Percentiles rank a stretch among this genome's conserved stretches.
These are phyloP conservation scores for Lithophane leautieri DNA, from an alignment of 2,888 invertebrate species.

Conservation along the genomic window DNA sequence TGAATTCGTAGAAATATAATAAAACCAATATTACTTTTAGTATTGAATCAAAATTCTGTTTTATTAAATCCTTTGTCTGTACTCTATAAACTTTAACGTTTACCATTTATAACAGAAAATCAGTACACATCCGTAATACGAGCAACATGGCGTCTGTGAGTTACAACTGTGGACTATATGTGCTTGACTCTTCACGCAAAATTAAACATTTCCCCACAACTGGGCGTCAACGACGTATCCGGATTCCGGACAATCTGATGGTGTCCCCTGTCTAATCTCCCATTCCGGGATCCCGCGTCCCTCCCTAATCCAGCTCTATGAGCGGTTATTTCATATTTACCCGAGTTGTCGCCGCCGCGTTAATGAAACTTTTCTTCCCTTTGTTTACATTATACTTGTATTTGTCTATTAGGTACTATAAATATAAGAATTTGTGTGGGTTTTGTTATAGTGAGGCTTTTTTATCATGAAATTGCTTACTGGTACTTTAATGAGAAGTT, in stretches of 20 bases:
- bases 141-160: constrained; percentile 22
- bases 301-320: constrained; percentile 72
- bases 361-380: constrained; percentile 79
- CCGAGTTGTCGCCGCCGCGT: constrained; percentile 71
- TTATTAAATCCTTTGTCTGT: too few relatives aligned
- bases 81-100: background rate
- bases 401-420: constrained; percentile 49
- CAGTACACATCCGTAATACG: constrained; percentile 14
- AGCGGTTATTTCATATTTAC: constrained; percentile 82
- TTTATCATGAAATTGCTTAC: constrained; percentile 49
- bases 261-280: constrained; percentile 63
- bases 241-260: constrained; percentile 56
- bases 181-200: constrained; percentile 60
- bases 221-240: constrained; percentile 58
- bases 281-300: constrained; percentile 60
- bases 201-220: constrained; percentile 64
- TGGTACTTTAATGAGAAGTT: constrained; percentile 46
- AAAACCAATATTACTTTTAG: too few relatives aligned
- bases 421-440: constrained; percentile 60
- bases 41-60: too few relatives aligned
- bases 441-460: constrained; percentile 35
- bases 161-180: constrained; percentile 25
- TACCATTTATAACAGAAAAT: background rate
- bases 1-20: background rate
- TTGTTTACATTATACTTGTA: constrained; percentile 70